Base-by-base conservation (phyloP, 2,888 invertebrate genomes). In the Creontiades dilutus region DNA sequence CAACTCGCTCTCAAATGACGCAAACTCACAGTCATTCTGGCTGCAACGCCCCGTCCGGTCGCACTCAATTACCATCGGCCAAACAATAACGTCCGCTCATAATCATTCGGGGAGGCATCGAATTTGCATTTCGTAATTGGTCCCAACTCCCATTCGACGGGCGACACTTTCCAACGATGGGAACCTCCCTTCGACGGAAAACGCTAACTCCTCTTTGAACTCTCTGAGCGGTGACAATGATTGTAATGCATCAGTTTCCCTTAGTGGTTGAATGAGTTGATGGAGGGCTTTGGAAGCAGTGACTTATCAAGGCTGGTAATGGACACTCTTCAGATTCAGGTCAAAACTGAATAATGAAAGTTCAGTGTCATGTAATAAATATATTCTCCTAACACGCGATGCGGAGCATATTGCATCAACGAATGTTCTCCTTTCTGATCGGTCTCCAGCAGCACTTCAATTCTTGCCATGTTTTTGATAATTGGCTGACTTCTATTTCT, bases 81-180 rank as follows among this genome's bases (percentile, higher is more conserved):
- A 68, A 68, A 68, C 68, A 68, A 68, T 68, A 23, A 68, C 68
- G 68, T 23, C 23, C 68, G 68, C 68, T 68, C 68, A 68, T 68
- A 68, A 68, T 68, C 68, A 68, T 68, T 68, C 23, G 68, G 68
- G 68, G 27, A 23, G 68, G 68, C 23, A 4, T 68, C 23, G 9
- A 68, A 68, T 68, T 68, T 68, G 68, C 68, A 68, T 68, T 68
- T 68, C 23, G 68, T 68, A 68, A 68, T 68, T 68, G 68, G 68
- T 68, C 23, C 23, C 23, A 23, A 68, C 68, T 68, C 23, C 68
- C 68, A 68, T 68, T 23, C 23, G 68, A 68, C 68, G n/a, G n/a
- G n/a, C n/a, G 23, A 68, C 68, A 68, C 68, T 68, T 68, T 68
- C 37, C 68, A 23, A 19, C 68, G 7, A 23, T 23, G 23, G 68